Evolutionary conservation across 2,113 vertebrate species (phyloP), one percentile per base, ranked within the genome.

Genomic region (Brachypodius melanocephalos): DNA sequence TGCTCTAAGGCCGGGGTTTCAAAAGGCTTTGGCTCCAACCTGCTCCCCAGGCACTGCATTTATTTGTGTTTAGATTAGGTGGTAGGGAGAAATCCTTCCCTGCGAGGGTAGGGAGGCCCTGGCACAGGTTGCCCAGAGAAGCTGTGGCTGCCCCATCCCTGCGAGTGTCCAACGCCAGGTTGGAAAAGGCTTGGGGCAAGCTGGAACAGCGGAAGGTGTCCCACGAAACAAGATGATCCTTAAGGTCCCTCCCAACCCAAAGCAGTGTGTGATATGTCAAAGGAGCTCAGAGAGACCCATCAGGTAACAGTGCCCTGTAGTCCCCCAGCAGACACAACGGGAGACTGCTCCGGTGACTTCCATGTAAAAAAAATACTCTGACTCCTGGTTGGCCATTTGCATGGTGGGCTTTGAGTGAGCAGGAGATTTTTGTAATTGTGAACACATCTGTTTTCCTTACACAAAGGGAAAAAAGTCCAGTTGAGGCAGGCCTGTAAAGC

Each of bases 401-500:
- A 40, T 54, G 87, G 86, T 79, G 79, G 82, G 77, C 81, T 96
- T 83, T n/a, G 79, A 86, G 85, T 2, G 0, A 94, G 93, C 71
- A 62, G 85, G 72, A 76, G 78, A 61, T 82, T 91, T 89, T 29
- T 79, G 62, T 21, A 54, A 83, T 86, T 67, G 95, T 1, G 3
- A 92, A 76, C 94, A 95, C 94, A 95, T 94, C 95, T 97, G 90
- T 94, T 95, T 95, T 93, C 94, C 90, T 92, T 92, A 63, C 72
- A 90, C 79, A 67, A 46, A 69, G 82, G 75, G 92, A 57, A 90
- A 76, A 85, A 88, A 51, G 88, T 83, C 88, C 74, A 32, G 92
- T 90, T 45, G 92, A 95, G 92, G 79, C 75, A 95, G 88, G 92
- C 78, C 85, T 43, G 43, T 95, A 88, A 94, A 96, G 89, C 85